Base-by-base conservation (phyloP, 2,797 vertebrate genomes). In the Scolopax rusticola region DNA sequence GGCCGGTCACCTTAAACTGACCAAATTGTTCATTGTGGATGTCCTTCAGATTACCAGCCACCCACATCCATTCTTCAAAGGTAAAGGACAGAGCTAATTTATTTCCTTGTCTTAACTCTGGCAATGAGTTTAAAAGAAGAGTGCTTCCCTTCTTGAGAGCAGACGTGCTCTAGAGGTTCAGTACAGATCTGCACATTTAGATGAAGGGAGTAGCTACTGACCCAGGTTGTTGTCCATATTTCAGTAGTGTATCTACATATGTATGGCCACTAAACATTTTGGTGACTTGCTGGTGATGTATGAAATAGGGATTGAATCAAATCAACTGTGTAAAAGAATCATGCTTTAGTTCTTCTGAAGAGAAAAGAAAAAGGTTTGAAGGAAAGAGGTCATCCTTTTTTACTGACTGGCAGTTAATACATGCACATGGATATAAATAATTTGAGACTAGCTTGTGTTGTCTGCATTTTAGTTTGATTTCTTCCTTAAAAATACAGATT, bases 1-100 rank as follows among this genome's bases (percentile, higher is more conserved):
- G 97, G 98, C 93, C 67, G 67, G 21, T 92, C 57, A 20, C 43
- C 87, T 71, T 12, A 91, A 69, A 11, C 2, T 80, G 64, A 45
- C 32, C 20, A 41, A 71, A 43, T 38, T 51, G 24, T 14, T 86
- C 57, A 32, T 25, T 48, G 30, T 11, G 54, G 10, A 16, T 32
- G 75, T 78, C 51, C 43, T 23, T 27, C 25, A 45, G 43, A 53
- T 28, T 67, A 48, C 23, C 21, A 75, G 67, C 16, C 23, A 19
- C 40, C 8, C 56, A 6, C 25, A 5, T 15, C 43, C 45, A 1
- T 38, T 38, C 73, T 59, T 81, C 69, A 56, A 73, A 91, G 60
- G 30, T 23, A 65, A 59, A 83, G 45, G 28, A 23, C 61, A 60
- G 24, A 75, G 48, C 8, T 65, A 48, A 59, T 74, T 65, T 36